These are phyloP conservation scores for Xenentodon cancila DNA, from an alignment of 2,797 vertebrate genomes.

Conservation along the genomic window DNA sequence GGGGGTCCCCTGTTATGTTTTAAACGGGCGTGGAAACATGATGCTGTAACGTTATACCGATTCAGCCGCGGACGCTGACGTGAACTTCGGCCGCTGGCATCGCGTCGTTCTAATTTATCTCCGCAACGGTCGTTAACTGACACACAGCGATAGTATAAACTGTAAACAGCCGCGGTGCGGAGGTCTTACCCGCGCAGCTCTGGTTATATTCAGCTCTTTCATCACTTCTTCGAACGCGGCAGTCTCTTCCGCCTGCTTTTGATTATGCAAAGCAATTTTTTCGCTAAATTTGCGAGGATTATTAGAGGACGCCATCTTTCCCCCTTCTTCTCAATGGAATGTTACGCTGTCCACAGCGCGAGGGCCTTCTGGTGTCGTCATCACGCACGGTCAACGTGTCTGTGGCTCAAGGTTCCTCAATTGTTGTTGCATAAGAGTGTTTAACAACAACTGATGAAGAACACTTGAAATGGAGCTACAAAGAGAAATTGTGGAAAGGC, in stretches of 20 bases:
- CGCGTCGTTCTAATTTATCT: slow-evolving; percentile 34
- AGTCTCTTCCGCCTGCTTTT: slow-evolving; percentile 97
- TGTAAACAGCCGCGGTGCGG: slow-evolving; percentile 33
- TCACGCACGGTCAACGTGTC: slow-evolving; percentile 56
- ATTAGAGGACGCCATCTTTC: slow-evolving; percentile 98
- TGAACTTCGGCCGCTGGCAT: slow-evolving; percentile 51
- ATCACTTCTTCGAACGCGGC: slow-evolving; percentile 97
- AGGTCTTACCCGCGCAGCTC: slow-evolving; percentile 92
- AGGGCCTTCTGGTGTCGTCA: slow-evolving; percentile 72
- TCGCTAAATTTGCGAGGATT: slow-evolving; percentile 99
- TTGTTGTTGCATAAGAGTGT: too few relatives aligned
- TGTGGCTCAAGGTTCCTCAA: slow-evolving; percentile 1
- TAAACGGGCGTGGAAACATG: neutral
- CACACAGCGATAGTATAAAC: slow-evolving; percentile 55
- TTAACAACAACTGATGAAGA: too few relatives aligned
- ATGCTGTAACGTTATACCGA: neutral
- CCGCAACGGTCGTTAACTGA: slow-evolving; percentile 66
- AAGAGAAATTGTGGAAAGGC: too few relatives aligned
- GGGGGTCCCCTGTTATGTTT: neutral
- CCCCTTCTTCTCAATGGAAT: slow-evolving; percentile 89
- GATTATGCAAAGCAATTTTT: slow-evolving; percentile 97
- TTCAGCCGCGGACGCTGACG: slow-evolving; percentile 24
- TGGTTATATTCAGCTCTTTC: slow-evolving; percentile 95
- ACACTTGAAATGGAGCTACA: too few relatives aligned
- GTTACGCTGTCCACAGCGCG: slow-evolving; percentile 81